Conservation (phyloP, 2,888 invertebrate genomes). For the Lymantria dispar region DNA sequence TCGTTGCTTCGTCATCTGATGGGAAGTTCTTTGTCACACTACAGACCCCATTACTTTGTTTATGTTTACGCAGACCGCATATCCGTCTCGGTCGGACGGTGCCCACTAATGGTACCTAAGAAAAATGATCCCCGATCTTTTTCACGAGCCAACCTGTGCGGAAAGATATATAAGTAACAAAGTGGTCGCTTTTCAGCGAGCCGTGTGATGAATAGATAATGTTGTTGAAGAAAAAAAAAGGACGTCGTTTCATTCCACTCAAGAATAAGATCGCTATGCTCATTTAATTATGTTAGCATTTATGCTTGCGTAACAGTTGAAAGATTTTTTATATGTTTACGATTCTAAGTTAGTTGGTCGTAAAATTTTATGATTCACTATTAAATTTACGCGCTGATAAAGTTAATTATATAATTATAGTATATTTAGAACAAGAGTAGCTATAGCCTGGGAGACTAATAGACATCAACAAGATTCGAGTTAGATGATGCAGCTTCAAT, state of each 20-base stretch:
- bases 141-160: conserved; percentile 36
- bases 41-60: conserved; percentile 63
- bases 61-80: conserved; percentile 60
- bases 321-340: not conserved
- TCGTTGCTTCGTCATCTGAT: conserved; percentile 49
- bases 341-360: not conserved
- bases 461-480: too few species aligned
- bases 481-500: too few species aligned
- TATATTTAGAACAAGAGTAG: too few species aligned
- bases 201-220: conserved; percentile 65
- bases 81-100: conserved; percentile 59
- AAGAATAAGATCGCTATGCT: conserved; percentile 39
- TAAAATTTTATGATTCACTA: not conserved
- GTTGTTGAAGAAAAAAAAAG: conserved; percentile 43
- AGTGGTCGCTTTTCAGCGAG: conserved; percentile 59
- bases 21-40: conserved; percentile 64
- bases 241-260: conserved; percentile 44
- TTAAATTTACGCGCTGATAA: not conserved
- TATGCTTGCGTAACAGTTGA: conserved; percentile 21
- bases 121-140: conserved; percentile 65
- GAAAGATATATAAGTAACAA: conserved; percentile 48
- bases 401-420: not conserved
- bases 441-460: too few species aligned
- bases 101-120: conserved; percentile 60
- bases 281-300: conserved; percentile 54